Base-by-base conservation (phyloP, 2,113 vertebrate genomes). In the Mellivora capensis region DNA sequence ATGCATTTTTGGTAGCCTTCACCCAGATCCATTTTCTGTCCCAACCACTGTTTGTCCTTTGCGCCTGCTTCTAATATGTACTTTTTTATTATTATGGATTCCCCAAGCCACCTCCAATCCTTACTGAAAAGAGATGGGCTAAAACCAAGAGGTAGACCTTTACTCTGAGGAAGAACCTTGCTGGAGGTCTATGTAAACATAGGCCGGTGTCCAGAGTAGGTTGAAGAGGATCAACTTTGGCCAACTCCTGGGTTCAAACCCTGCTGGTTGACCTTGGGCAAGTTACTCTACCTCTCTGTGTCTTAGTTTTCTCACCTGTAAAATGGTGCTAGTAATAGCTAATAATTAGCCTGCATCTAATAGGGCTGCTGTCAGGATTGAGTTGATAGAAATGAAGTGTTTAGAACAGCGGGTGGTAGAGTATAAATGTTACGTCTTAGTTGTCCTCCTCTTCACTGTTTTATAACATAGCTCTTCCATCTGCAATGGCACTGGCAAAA, bases 271-370 rank as follows among this genome's bases (percentile, higher is more conserved):
- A 49, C 39, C 27, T 34, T 54, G 81, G 44, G n/a, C 54, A 39
- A 49, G 61, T 67, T 39, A 37, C 23, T 64, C 20, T 47, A 1
- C 10, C 18, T 91, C 42, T 72, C 37, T 72, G 49, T 80, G 49
- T 77, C n/a, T 90, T 49, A 3, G 6, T 67, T 18, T 82, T 80
- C 61, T 71, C 10, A 6, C 14, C 29, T 29, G 2, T 44, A 20
- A 20, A 85, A 25, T 34, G 57, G 54, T 52, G n/a, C 12, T 3
- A 12, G 10, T 4, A 39, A 15, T 13, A 27, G 52, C 6, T n/a
- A n/a, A n/a, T n/a, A n/a, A n/a, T n/a, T n/a, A n/a, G 6, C 6
- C n/a, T 47, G 20, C 4, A 1, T 37, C 2, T 18, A 34, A 62
- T 5, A n/a, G 39, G 12, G 44, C 23, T 42, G 42, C 59, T 54